phyloP scores from a whole-genome alignment of 2,113 vertebrate genomes.

The Amia ocellicauda region DNA sequence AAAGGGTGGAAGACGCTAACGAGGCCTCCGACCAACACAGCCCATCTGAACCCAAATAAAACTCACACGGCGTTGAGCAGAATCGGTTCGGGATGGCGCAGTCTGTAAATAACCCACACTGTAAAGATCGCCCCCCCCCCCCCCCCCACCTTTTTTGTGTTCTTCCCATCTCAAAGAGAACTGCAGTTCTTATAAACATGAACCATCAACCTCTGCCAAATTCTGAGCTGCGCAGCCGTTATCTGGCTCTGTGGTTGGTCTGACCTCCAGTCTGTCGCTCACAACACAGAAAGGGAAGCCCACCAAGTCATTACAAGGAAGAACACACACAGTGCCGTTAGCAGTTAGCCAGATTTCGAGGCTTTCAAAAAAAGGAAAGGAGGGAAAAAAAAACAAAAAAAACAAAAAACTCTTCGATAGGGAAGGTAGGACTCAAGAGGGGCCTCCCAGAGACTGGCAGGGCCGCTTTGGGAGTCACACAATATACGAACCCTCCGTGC shows the following conservation, averaged over 20 bases:
- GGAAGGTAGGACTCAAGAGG: conserved; percentile 27
- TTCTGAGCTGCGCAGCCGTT: conserved; percentile 45
- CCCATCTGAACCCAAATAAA: neutral
- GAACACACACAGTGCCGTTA: conserved; percentile 66
- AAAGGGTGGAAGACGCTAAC: neutral
- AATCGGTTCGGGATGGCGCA: neutral
- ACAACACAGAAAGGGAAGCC: conserved; percentile 46
- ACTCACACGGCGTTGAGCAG: no score
- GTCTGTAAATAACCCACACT: neutral
- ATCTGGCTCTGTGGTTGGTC: conserved; percentile 64
- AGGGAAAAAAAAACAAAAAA: conserved; percentile 41
- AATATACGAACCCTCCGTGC: conserved; percentile 18
- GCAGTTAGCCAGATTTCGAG: conserved; percentile 52
- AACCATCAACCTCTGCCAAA: conserved; percentile 45
- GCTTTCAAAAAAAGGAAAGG: conserved; percentile 13
- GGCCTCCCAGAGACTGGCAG: conserved; percentile 41
- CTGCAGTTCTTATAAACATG: conserved; percentile 11
- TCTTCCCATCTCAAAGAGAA: neutral
- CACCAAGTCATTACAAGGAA: conserved; percentile 55
- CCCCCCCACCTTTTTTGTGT: neutral
- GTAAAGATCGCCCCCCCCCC: no score
- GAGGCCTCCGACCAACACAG: neutral
- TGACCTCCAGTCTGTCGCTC: conserved; percentile 26
- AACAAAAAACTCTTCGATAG: conserved; percentile 30
- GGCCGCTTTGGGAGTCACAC: conserved; percentile 34